phyloP scores from a whole-genome alignment of 2,888 invertebrate genomes.

The Limnephilus lunatus region DNA sequence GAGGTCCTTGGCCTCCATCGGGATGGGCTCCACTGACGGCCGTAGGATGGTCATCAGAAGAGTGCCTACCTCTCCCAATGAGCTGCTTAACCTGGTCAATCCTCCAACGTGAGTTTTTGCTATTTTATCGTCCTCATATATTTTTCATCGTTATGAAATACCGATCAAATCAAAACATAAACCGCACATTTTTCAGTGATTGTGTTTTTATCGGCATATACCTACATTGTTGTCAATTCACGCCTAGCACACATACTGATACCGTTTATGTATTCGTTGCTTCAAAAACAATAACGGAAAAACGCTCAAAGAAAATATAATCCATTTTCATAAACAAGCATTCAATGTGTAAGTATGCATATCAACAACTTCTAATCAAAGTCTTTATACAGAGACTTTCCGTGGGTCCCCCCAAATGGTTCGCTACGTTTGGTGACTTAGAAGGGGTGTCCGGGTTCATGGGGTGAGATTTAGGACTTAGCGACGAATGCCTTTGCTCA shows the following conservation, averaged over 20 bases:
- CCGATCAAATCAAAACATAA: not conserved
- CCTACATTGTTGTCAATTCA: not conserved
- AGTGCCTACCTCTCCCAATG: conserved; percentile 90
- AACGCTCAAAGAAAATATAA: not conserved
- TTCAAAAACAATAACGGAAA: not conserved
- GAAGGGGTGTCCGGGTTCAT: too few species aligned
- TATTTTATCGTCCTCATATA: conserved; percentile 7
- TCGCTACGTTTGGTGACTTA: too few species aligned
- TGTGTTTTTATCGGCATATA: not conserved
- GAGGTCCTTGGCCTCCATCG: conserved; percentile 89
- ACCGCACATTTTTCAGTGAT: not conserved
- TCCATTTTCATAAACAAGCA: not conserved
- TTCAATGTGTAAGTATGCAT: not conserved
- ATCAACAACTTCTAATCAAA: not conserved
- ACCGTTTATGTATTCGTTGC: not conserved
- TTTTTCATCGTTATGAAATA: not conserved
- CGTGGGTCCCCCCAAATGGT: too few species aligned
- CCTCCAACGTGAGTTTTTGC: conserved; percentile 86
- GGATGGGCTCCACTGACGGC: conserved; percentile 93
- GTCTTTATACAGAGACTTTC: not conserved
- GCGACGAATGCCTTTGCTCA: too few species aligned
- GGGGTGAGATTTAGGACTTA: too few species aligned
- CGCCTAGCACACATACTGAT: not conserved
- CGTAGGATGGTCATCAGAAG: conserved; percentile 89
- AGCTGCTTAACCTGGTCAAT: conserved; percentile 90